Conservation (phyloP, 2,888 invertebrate species). For the Auanema sp. region DNA sequence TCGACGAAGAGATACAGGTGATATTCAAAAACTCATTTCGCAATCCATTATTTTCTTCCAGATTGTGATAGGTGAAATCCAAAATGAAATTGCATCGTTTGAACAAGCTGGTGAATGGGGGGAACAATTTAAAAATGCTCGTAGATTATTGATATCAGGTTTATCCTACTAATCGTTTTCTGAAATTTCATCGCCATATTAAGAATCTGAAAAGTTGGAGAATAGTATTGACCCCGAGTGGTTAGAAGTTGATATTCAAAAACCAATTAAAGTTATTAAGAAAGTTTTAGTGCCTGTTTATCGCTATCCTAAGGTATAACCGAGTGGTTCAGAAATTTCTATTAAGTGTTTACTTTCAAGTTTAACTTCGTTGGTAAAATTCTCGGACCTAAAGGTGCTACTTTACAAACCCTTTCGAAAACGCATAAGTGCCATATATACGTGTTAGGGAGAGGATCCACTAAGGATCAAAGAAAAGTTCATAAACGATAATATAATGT, state of each 20-base stretch:
- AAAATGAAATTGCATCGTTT: constrained; percentile 49
- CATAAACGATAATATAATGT: constrained; percentile 2
- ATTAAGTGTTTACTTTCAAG: constrained; percentile 15
- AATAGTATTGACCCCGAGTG: constrained; percentile 63
- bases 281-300: constrained; percentile 62
- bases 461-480: constrained; percentile 59
- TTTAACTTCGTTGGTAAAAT: constrained; percentile 65
- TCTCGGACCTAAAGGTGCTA: constrained; percentile 63
- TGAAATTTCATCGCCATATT: constrained; percentile 16
- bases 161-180: not conserved
- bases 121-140: constrained; percentile 59
- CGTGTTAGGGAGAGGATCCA: constrained; percentile 63
- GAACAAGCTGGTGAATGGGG: constrained; percentile 56
- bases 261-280: constrained; percentile 60
- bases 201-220: constrained; percentile 57
- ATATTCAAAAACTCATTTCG: not conserved
- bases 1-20: constrained; percentile 59
- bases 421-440: constrained; percentile 63
- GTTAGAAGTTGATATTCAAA: constrained; percentile 62
- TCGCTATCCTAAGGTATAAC: constrained; percentile 57
- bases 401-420: constrained; percentile 61
- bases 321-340: not conserved
- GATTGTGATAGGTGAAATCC: constrained; percentile 59
- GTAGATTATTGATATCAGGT: constrained; percentile 54
- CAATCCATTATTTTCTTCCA: constrained; percentile 13